Evolutionary conservation across 2,888 invertebrate genomes (phyloP).

Genomic region (Xestia xanthographa): DNA sequence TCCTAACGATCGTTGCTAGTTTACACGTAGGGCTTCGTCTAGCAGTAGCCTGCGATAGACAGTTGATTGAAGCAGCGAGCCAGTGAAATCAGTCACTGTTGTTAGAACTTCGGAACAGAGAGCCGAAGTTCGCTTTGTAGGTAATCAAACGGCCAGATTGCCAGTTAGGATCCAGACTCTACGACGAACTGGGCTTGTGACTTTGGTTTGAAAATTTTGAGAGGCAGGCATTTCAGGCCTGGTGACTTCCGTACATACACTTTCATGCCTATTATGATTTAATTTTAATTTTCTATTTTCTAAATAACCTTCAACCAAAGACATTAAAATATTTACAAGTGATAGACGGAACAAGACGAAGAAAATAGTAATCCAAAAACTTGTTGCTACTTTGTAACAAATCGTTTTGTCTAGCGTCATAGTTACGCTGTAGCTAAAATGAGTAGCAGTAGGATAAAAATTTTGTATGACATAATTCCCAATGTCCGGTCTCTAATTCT

Average conservation of each 20-base stretch:
- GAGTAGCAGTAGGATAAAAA: too few relatives aligned
- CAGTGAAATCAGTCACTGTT: conserved; percentile 8
- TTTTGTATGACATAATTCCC: too few relatives aligned
- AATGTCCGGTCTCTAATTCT: too few relatives aligned
- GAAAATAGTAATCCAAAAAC: too few relatives aligned
- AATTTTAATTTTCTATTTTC: too few relatives aligned
- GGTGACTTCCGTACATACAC: neutral
- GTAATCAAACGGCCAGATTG: conserved; percentile 26
- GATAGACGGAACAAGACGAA: too few relatives aligned
- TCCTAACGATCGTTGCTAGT: neutral
- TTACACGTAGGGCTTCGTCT: neutral
- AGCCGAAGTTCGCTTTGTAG: conserved; percentile 25
- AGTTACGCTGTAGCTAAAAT: too few relatives aligned
- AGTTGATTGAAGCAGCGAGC: conserved; percentile 11
- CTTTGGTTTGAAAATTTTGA: neutral
- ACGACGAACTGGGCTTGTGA: neutral
- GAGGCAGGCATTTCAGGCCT: neutral
- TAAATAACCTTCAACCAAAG: too few relatives aligned
- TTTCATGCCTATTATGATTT: too few relatives aligned
- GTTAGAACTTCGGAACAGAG: conserved; percentile 2
- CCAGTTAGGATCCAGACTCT: neutral
- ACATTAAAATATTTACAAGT: too few relatives aligned
- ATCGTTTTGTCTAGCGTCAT: too few relatives aligned
- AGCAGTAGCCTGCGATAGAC: neutral
- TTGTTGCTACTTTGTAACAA: too few relatives aligned